Evolutionary conservation across 2,797 vertebrate genomes (phyloP).

Genomic region (Lagodon rhomboides): DNA sequence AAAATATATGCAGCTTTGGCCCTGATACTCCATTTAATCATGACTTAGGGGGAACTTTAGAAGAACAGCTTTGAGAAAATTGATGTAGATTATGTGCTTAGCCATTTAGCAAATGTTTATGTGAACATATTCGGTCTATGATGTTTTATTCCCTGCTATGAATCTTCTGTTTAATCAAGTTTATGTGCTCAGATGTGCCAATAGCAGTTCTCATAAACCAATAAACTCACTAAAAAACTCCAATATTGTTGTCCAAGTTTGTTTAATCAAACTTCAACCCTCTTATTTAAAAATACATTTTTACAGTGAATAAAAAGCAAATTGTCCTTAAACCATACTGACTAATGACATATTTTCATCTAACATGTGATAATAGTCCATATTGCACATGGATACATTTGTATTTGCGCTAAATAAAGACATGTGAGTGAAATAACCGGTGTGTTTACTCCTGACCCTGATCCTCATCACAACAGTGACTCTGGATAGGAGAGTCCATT

Average conservation of each 20-base stretch:
- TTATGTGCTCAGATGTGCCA: not conserved
- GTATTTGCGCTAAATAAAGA: too few species aligned
- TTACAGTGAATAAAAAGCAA: not conserved
- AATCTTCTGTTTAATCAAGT: constrained; percentile 18
- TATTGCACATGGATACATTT: too few species aligned
- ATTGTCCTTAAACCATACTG: not conserved
- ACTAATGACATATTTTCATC: not conserved
- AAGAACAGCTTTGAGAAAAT: constrained; percentile 8
- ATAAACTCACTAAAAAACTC: constrained; percentile 5
- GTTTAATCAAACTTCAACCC: constrained; percentile 6
- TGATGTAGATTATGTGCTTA: constrained; percentile 1
- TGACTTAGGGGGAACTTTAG: not conserved
- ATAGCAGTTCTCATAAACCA: constrained; percentile 9
- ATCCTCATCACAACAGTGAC: not conserved
- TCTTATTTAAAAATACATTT: not conserved
- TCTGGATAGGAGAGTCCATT: not conserved
- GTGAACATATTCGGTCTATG: not conserved
- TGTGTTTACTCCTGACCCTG: too few species aligned
- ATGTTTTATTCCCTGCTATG: not conserved
- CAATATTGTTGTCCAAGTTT: not conserved
- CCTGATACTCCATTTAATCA: constrained; percentile 6
- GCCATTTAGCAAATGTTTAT: not conserved
- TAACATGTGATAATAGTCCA: not conserved
- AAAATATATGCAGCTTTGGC: not conserved
- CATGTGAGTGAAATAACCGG: too few species aligned